Conservation (phyloP, 2,113 vertebrate genomes). For the Semnornis frantzii region DNA sequence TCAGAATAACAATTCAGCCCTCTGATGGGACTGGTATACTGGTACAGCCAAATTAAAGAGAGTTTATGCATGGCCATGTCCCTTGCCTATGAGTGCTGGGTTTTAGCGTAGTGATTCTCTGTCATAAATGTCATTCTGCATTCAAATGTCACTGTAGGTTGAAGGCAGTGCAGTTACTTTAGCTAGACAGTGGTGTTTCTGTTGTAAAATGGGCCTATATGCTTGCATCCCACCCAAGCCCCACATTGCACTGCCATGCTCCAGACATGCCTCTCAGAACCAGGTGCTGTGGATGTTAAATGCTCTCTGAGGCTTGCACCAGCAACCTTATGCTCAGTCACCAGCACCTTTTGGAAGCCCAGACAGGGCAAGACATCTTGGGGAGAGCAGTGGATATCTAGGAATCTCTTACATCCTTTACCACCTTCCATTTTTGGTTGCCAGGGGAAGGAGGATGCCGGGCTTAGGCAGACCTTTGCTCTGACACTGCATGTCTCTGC, state of each 20-base stretch:
- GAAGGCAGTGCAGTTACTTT: background rate
- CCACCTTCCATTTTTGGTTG: background rate
- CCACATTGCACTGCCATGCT: background rate
- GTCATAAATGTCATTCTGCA: background rate
- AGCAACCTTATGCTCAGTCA: background rate
- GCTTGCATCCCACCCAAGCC: background rate
- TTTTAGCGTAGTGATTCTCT: background rate
- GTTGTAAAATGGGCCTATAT: background rate
- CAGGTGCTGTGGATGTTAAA: background rate
- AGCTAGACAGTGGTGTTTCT: background rate
- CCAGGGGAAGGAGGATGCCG: background rate
- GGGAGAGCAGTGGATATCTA: background rate
- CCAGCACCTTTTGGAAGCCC: background rate
- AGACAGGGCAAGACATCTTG: background rate
- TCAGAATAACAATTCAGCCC: background rate
- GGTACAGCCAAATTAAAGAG: background rate
- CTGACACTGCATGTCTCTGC: background rate
- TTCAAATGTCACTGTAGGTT: background rate
- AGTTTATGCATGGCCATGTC: background rate
- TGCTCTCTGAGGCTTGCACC: background rate
- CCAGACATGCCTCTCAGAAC: background rate
- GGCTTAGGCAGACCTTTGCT: background rate
- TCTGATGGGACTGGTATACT: background rate
- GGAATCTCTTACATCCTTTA: background rate
- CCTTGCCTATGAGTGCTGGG: rapidly evolving